Percentiles rank a stretch among this genome's conserved stretches.
These are phyloP conservation scores for Neoaliturus tenellus DNA, from an alignment of 2,888 invertebrate genomes.

Conservation along the genomic window DNA sequence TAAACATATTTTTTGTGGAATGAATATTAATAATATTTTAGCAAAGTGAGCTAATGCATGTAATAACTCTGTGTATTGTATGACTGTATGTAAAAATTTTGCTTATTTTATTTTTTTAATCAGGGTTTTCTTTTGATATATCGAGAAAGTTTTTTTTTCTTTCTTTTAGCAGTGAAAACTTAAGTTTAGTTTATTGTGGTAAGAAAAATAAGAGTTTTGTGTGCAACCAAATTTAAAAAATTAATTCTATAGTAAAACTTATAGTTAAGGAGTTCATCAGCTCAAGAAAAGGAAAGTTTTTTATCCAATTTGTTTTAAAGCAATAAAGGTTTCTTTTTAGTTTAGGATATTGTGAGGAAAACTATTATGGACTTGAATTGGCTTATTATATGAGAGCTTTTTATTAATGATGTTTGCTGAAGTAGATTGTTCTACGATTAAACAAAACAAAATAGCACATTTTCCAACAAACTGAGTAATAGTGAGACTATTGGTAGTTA, in stretches of 20 bases:
- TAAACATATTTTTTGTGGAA: constrained; percentile 6
- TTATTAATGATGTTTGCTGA: too few relatives aligned
- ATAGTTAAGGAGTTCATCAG: too few relatives aligned
- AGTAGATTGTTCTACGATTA: too few relatives aligned
- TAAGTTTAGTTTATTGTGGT: background rate
- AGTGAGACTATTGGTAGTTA: too few relatives aligned
- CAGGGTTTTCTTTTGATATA: background rate
- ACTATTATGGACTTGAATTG: too few relatives aligned
- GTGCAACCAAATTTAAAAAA: background rate
- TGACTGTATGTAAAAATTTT: background rate
- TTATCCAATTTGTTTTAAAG: too few relatives aligned
- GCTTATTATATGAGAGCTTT: too few relatives aligned
- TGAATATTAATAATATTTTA: constrained; percentile 17
- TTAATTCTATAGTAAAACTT: background rate
- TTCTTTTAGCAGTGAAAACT: background rate
- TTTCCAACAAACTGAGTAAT: too few relatives aligned
- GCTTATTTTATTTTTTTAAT: background rate
- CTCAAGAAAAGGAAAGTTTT: too few relatives aligned
- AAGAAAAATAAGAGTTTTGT: background rate
- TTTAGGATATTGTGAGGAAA: too few relatives aligned
- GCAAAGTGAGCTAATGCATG: background rate
- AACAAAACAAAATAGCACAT: too few relatives aligned
- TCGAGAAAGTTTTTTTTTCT: background rate
- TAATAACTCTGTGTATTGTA: background rate
- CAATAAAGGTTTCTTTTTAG: too few relatives aligned